phyloP scores from a whole-genome alignment of 2,113 vertebrate genomes.

The Syngnathoides biaculeatus region DNA sequence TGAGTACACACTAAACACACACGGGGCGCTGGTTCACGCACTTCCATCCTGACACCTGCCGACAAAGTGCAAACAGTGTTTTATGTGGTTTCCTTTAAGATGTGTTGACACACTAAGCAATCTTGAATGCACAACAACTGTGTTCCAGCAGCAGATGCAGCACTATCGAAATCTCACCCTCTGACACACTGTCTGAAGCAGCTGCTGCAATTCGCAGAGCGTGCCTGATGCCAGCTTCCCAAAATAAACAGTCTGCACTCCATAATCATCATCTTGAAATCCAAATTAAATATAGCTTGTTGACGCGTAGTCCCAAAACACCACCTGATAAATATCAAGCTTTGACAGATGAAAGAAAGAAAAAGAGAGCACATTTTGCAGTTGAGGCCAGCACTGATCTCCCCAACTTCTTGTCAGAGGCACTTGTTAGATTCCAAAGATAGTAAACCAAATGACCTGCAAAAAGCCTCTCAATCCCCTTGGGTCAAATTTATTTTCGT shows the following conservation, averaged over 20 bases:
- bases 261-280: conserved; percentile 10
- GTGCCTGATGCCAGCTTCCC: neutral
- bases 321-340: conserved; percentile 3
- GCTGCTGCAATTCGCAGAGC: conserved; percentile 37
- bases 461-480: conserved; percentile 39
- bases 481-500: conserved; percentile 45
- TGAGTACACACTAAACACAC: conserved; percentile 71
- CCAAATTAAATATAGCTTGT: conserved; percentile 6
- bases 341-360: conserved; percentile 15
- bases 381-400: conserved; percentile 24
- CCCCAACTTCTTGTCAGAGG: conserved; percentile 26
- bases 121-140: conserved; percentile 19
- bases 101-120: conserved; percentile 28
- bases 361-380: conserved; percentile 3
- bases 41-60: conserved; percentile 18
- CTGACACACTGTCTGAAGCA: conserved; percentile 43
- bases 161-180: conserved; percentile 45
- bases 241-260: conserved; percentile 24
- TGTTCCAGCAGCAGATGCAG: conserved; percentile 45
- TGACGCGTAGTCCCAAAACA: conserved; percentile 5
- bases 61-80: conserved; percentile 28
- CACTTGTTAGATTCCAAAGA: conserved; percentile 31
- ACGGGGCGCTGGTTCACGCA: conserved; percentile 11
- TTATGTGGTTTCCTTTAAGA: conserved; percentile 33
- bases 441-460: conserved; percentile 47